Evolutionary conservation across 2,888 invertebrate species (phyloP).

Genomic region (Exocentrus adspersus): DNA sequence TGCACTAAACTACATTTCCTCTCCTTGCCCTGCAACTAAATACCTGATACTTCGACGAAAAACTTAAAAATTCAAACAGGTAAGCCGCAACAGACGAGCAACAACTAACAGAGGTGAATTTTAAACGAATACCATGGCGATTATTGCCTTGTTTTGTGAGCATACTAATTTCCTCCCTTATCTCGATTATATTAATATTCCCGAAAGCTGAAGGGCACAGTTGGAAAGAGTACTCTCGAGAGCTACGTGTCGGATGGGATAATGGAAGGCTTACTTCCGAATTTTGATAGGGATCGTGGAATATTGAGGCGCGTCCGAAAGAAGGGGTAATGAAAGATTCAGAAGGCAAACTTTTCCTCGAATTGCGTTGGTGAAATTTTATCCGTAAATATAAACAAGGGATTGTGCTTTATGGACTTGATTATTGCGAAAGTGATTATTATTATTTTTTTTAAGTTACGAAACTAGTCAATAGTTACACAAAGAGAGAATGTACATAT

Average conservation of each 20-base stretch:
- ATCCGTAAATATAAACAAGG: no score
- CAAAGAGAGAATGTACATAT: no score
- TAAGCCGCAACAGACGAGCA: conserved; percentile 33
- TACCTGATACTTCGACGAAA: conserved; percentile 23
- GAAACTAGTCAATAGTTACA: no score
- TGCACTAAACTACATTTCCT: neutral
- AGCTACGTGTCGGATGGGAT: conserved; percentile 20
- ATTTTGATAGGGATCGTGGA: conserved; percentile 8
- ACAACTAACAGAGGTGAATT: conserved; percentile 51
- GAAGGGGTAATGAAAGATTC: no score
- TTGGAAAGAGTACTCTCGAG: conserved; percentile 6
- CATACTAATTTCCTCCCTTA: conserved; percentile 47
- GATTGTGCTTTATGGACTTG: no score
- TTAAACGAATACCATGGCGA: conserved; percentile 49
- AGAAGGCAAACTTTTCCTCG: neutral
- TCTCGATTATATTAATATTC: conserved; percentile 46
- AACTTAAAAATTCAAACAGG: conserved; percentile 46
- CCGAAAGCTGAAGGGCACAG: conserved; percentile 29
- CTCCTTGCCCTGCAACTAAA: neutral
- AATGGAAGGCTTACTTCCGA: conserved; percentile 16
- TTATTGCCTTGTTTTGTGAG: conserved; percentile 48
- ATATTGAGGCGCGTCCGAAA: neutral
- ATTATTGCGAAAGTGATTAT: no score
- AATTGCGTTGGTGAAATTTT: no score
- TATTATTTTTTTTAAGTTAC: no score